Evolutionary conservation across 2,113 vertebrate species (phyloP), one percentile per base, ranked within the genome.

Genomic region (Oryzias javanicus): DNA sequence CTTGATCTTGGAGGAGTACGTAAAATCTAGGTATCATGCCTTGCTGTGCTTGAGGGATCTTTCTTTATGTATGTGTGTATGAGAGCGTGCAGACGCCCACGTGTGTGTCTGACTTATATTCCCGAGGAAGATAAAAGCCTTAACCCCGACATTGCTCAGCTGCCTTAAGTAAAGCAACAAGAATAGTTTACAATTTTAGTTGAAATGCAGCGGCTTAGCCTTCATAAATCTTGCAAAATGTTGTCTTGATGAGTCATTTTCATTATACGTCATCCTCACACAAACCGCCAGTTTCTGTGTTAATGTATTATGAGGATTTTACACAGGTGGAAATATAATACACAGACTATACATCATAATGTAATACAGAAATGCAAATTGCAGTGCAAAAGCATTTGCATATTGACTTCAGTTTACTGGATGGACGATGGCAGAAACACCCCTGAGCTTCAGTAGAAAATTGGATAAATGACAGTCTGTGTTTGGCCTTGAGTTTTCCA

Each of bases 401-500:
- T 54, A 6, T 49, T 40, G 6, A 40, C 12, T 48, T 50, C 1
- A 16, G n/a, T 27, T 18, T 51, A 4, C 24, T 10, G 35, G 35
- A 35, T 51, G 17, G 10, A 48, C 4, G 15, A 17, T 51, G 44
- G n/a, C 40, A 55, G 44, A 72, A 60, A 68, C 49, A 62, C 35
- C 55, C 52, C 53, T 17, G 16, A 5, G 35, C 45, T 35, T 52
- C 40, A 49, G 55, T 35, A 41, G n/a, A 65, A 60, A 78, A 57
- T 55, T 54, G 22, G 44, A 72, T 76, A 61, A 77, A 79, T 79
- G 46, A 77, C 72, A 75, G 63, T 35, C 61, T 61, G 49, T 79
- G 71, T 85, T 85, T 85, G 76, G 71, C 82, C 82, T 85, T 87
- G 82, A 81, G 76, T 76, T 79, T 59, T 78, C 73, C 54, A 78